Conservation (phyloP, 1,140 invertebrate genomes). For the Steinernema feltiae region DNA sequence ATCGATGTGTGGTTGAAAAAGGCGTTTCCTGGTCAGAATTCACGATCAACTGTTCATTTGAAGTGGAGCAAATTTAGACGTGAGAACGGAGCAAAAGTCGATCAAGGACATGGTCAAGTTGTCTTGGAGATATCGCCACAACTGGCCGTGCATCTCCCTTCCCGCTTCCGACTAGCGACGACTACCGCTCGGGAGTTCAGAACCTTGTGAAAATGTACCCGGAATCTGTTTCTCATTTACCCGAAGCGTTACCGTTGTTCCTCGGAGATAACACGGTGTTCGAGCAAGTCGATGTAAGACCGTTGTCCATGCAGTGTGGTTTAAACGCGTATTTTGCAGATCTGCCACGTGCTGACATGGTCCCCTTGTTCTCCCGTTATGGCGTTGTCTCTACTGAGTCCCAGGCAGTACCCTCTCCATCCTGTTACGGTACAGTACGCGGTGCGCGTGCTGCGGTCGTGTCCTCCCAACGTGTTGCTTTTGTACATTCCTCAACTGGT, state of each 20-base stretch:
- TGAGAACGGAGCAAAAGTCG: slow-evolving; percentile 32
- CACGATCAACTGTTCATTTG: too few species aligned
- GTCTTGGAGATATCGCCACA: slow-evolving; percentile 57
- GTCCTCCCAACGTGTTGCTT: slow-evolving; percentile 85
- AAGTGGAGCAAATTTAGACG: too few species aligned
- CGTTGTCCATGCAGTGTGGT: too few species aligned
- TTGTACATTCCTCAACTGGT: slow-evolving; percentile 98
- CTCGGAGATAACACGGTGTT: slow-evolving; percentile 39
- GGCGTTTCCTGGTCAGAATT: too few species aligned
- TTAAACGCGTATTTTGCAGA: too few species aligned
- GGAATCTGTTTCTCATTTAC: slow-evolving; percentile 84
- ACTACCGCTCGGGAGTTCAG: slow-evolving; percentile 63
- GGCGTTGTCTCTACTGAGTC: slow-evolving; percentile 83
- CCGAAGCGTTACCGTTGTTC: slow-evolving; percentile 76
- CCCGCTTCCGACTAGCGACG: slow-evolving; percentile 28
- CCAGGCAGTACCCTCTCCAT: slow-evolving; percentile 84
- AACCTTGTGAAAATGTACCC: slow-evolving; percentile 83
- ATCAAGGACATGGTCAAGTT: slow-evolving; percentile 48
- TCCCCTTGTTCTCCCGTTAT: slow-evolving; percentile 76
- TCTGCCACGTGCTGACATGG: slow-evolving; percentile 90
- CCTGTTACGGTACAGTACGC: slow-evolving; percentile 95
- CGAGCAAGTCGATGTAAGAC: slow-evolving; percentile 73
- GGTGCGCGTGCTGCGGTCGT: slow-evolving; percentile 76
- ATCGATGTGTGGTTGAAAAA: too few species aligned
- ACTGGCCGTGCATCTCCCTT: slow-evolving; percentile 48